Percentiles rank a stretch among this genome's conserved stretches.
Conservation (phyloP, 1,140 invertebrate genomes). For the Meloidogyne hapla region DNA sequence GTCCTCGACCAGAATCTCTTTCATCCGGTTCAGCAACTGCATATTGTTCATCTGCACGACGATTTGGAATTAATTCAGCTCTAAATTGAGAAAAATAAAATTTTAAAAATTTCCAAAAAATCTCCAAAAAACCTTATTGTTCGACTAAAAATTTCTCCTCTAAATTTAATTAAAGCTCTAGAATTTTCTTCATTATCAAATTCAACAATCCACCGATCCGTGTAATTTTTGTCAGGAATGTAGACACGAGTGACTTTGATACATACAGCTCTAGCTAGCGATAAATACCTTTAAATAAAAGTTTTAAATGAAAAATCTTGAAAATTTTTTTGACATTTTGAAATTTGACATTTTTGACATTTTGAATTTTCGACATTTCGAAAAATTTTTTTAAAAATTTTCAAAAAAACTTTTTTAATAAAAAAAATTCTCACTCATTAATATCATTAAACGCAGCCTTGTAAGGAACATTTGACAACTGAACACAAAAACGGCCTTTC, state of each 20-base stretch:
- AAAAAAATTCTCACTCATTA: constrained; percentile 30
- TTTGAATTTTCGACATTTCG: too few relatives aligned
- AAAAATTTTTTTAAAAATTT: too few relatives aligned
- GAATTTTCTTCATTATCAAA: constrained; percentile 32
- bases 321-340: too few relatives aligned
- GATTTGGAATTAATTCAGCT: constrained; percentile 25
- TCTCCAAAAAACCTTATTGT: constrained; percentile 28
- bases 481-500: constrained; percentile 37
- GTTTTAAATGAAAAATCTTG: neutral
- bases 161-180: constrained; percentile 20
- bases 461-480: constrained; percentile 38
- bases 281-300: constrained; percentile 15
- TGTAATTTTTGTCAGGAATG: constrained; percentile 30
- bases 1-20: neutral
- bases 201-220: constrained; percentile 43
- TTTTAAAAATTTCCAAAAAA: constrained; percentile 7
- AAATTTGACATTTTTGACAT: too few relatives aligned
- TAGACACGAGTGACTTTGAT: constrained; percentile 33
- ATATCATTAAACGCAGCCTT: constrained; percentile 34
- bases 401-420: neutral
- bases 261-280: constrained; percentile 1
- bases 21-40: constrained; percentile 33
- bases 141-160: constrained; percentile 32
- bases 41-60: constrained; percentile 35
- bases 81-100: constrained; percentile 19